phyloP scores from a whole-genome alignment of 2,113 vertebrate species.

The Ahaetulla prasina region DNA sequence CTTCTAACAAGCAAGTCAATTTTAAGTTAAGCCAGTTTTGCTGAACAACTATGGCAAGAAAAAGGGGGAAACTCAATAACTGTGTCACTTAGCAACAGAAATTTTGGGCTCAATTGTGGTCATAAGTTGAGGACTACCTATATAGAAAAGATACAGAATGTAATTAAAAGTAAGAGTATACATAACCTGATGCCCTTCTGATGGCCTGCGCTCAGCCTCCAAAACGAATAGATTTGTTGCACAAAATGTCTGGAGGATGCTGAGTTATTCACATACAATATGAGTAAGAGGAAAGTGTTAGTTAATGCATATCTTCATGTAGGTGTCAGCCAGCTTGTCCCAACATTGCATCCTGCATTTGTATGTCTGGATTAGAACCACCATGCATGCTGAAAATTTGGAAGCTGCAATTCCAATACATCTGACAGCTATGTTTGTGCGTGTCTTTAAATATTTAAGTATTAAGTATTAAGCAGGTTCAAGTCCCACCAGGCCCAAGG shows the following conservation, averaged over 20 bases:
- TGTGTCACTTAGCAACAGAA: no score
- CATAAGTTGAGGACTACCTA: no score
- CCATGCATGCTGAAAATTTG: background rate
- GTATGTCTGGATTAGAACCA: background rate
- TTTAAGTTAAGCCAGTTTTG: background rate
- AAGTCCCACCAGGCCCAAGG: no score
- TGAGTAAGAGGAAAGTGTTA: background rate
- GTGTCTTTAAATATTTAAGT: no score
- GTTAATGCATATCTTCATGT: background rate
- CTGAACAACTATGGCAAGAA: no score
- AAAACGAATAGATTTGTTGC: background rate
- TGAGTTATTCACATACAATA: background rate
- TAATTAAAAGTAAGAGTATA: background rate
- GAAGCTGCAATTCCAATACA: background rate
- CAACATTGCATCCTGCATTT: background rate
- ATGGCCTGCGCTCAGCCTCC: no score
- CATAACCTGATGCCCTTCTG: background rate
- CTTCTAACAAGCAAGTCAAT: background rate
- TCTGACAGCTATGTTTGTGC: background rate
- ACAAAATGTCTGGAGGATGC: background rate
- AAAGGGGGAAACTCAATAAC: no score
- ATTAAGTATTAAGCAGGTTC: no score
- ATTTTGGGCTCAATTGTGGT: no score
- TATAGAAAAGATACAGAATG: background rate
- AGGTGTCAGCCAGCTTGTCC: background rate